Percentiles rank a stretch among this genome's conserved stretches.
Evolutionary conservation across 2,113 vertebrate genomes (phyloP).

Genomic region (Sterna hirundo): DNA sequence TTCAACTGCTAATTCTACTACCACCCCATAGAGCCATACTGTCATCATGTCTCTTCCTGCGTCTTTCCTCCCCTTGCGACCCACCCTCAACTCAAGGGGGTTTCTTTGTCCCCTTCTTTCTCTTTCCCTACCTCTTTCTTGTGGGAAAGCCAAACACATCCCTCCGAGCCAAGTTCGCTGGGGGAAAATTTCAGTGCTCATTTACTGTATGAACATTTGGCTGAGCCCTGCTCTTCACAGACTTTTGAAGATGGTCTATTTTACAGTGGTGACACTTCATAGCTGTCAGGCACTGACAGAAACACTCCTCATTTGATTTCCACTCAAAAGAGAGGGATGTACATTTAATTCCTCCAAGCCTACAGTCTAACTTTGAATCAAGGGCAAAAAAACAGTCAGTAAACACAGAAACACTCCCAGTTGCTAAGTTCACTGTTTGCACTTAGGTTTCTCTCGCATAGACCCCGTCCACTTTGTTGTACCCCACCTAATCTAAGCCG

Average conservation of each 20-base stretch:
- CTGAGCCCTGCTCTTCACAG: not conserved
- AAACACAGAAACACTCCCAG: not conserved
- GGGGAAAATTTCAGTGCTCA: not conserved
- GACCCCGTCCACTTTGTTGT: not conserved
- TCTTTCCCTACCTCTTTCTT: slow-evolving; percentile 9
- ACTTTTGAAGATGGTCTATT: not conserved
- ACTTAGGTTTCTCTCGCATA: not conserved
- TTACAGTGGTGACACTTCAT: not conserved
- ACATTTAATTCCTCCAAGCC: not conserved
- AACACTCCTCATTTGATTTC: not conserved
- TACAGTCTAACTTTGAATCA: not conserved
- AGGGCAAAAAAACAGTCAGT: not conserved
- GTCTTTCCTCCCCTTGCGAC: not conserved
- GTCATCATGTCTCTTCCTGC: not conserved
- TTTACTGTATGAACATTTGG: slow-evolving; percentile 10
- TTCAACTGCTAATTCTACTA: not conserved
- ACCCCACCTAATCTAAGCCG: not conserved
- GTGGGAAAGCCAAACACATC: not conserved
- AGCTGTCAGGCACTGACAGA: slow-evolving; percentile 25
- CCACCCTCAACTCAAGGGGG: not conserved
- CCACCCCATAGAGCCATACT: not conserved
- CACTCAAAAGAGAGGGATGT: not conserved
- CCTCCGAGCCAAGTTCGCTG: not conserved
- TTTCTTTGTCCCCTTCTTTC: not conserved
- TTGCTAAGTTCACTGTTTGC: not conserved